A percentile compares a stretch with the other conserved stretches of the same genome.
These are phyloP conservation scores for Pachypanchax playfairii DNA, from an alignment of 2,113 vertebrate genomes.

Conservation along the genomic window DNA sequence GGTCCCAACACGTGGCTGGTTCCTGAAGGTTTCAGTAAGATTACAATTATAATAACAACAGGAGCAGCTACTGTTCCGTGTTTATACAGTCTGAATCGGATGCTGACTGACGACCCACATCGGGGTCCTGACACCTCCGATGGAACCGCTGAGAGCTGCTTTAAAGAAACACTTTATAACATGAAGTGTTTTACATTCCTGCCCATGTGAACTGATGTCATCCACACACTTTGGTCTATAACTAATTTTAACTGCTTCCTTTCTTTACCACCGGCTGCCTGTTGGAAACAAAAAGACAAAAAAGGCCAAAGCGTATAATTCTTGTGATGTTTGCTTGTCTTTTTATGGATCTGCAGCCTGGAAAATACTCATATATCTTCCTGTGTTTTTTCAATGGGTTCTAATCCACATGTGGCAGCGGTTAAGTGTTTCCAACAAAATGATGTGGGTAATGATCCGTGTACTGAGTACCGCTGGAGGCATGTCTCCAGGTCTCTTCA, in stretches of 20 bases:
- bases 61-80: no score
- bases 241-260: background rate
- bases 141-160: no score
- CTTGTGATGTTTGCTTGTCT: constrained; percentile 1
- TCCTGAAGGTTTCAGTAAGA: no score
- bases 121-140: no score
- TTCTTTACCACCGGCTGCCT: background rate
- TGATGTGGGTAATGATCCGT: constrained; percentile 50
- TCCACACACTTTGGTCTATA: background rate
- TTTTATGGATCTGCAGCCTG: constrained; percentile 19
- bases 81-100: no score
- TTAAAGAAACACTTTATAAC: no score
- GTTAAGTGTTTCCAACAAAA: constrained; percentile 51
- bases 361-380: constrained; percentile 29
- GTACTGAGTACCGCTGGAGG: constrained; percentile 14
- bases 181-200: no score
- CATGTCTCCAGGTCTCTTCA: constrained; percentile 35
- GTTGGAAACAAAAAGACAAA: background rate
- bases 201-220: no score
- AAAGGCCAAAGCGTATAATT: background rate
- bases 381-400: background rate
- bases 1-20: no score
- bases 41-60: no score
- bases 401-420: constrained; percentile 45
- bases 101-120: no score